phyloP scores from a whole-genome alignment of 2,113 vertebrate genomes.

The Toxotes jaculatrix region DNA sequence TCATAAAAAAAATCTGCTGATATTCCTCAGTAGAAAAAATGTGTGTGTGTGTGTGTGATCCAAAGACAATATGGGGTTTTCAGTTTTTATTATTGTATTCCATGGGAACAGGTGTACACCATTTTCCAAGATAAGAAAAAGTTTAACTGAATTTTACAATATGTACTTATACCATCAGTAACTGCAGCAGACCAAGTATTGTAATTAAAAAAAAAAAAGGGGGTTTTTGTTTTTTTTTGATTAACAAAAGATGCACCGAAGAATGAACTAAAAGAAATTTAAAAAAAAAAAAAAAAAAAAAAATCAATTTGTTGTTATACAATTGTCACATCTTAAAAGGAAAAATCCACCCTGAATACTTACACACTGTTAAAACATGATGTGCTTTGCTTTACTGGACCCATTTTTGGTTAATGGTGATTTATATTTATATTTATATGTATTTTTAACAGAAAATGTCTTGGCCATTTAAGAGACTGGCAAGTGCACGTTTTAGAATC shows the following conservation, averaged over 20 bases:
- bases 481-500: not conserved
- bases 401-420: not conserved
- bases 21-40: not conserved
- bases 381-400: constrained; percentile 10
- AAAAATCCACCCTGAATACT: constrained; percentile 59
- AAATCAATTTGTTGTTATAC: constrained; percentile 34
- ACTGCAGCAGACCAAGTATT: constrained; percentile 60
- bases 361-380: constrained; percentile 38
- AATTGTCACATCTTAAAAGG: constrained; percentile 33
- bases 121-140: constrained; percentile 84
- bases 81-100: constrained; percentile 83
- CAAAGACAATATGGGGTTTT: constrained; percentile 39
- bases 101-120: constrained; percentile 86
- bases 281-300: not conserved
- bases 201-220: constrained; percentile 31
- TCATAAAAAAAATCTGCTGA: not conserved
- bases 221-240: constrained; percentile 20
- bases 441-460: not conserved
- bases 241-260: constrained; percentile 45
- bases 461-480: not conserved
- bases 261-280: constrained; percentile 37
- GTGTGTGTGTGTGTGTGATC: not conserved
- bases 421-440: not conserved
- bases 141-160: constrained; percentile 76
- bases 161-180: constrained; percentile 66